Evolutionary conservation across 2,113 vertebrate species (phyloP).

Genomic region (Coturnix japonica): DNA sequence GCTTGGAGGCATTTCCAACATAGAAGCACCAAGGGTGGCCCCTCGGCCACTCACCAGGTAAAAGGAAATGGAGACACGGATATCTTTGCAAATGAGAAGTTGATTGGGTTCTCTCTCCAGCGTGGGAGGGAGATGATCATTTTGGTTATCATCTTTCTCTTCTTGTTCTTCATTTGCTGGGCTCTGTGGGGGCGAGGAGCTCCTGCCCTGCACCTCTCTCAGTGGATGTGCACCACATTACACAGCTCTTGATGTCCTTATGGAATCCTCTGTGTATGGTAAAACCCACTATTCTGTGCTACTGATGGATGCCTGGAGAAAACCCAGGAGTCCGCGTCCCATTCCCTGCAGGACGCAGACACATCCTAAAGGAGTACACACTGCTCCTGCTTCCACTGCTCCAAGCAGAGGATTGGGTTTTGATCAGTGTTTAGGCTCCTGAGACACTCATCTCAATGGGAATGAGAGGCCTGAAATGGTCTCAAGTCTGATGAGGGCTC

Average conservation of each 20-base stretch:
- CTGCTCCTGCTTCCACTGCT: not conserved
- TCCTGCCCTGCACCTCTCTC: accelerated
- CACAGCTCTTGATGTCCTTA: not conserved
- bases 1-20: not conserved
- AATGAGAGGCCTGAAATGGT: not conserved
- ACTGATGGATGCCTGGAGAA: not conserved
- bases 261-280: not conserved
- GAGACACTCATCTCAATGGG: not conserved
- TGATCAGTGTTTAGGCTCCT: not conserved
- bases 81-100: not conserved
- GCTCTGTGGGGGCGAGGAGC: not conserved
- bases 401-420: not conserved
- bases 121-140: not conserved
- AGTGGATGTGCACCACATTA: not conserved
- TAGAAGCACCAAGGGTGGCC: not conserved
- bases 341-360: not conserved
- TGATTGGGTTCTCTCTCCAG: not conserved
- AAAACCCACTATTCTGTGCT: accelerated
- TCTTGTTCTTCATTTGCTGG: not conserved
- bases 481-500: not conserved
- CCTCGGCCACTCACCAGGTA: not conserved
- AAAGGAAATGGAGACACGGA: not conserved
- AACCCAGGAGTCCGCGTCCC: accelerated
- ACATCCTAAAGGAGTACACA: not conserved
- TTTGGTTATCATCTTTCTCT: not conserved